Evolutionary conservation across 2,888 invertebrate genomes (phyloP), one percentile per base, ranked within the genome.

Genomic region (Protophormia terraenovae): DNA sequence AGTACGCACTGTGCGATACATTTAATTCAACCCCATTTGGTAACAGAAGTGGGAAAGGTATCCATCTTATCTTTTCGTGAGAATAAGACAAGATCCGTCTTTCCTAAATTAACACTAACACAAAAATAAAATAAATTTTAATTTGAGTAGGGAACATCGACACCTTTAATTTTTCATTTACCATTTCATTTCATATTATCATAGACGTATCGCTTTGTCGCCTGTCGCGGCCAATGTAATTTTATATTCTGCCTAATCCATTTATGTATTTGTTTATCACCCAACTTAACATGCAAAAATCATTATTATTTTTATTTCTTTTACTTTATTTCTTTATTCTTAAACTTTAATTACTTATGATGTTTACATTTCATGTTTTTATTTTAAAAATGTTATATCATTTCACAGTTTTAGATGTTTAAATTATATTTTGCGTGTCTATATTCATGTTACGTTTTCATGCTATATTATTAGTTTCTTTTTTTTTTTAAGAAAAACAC

Each of bases 361-460:
- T 55, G 38, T 14, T 71, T 8, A 12, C 32, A 27, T 60, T 32
- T 19, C 58, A 22, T 72, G 50, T 16, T 41, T 72, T 41, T 41
- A 0, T 27, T n/a, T n/a, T 38, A 12, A 50, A 22, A 22, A 29
- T 8, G 16, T 60, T 19, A 32, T 35, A 32, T 24, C 24, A 45
- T 27, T 53, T 41, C 32, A 29, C 1, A 35, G 58, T 14, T n/a
- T n/a, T n/a, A n/a, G n/a, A n/a, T 16, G 29, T 58, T 60, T 19
- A 32, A 60, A 35, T 32, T 19, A 60, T 10, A 6, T 35, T 53
- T 55, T 47, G 22, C 58, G 29, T 58, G 35, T 47, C 22, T 50
- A 60, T 47, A 60, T 60, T 58, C 27, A 62, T 60, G 47, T 60
- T 32, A 19, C 12, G 24, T 55, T 55, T 55, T 55, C n/a, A 55